phyloP scores from a whole-genome alignment of 2,888 invertebrate species.

The Trachelus iudaicus region DNA sequence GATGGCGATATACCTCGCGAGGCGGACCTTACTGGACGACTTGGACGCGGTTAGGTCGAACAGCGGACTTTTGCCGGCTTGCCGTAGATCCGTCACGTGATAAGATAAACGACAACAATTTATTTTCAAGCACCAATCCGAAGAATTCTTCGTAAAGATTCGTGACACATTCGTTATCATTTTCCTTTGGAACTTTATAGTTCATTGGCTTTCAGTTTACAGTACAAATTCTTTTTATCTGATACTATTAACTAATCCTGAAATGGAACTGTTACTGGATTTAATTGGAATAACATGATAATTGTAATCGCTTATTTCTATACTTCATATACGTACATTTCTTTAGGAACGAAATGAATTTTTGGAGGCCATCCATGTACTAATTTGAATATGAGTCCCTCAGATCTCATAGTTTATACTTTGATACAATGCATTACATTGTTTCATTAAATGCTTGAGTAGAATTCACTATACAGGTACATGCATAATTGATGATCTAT shows the following conservation, averaged over 20 bases:
- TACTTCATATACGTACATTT: no score
- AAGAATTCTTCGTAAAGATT: background rate
- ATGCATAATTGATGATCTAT: background rate
- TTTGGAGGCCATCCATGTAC: no score
- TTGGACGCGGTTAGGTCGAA: background rate
- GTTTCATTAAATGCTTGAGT: background rate
- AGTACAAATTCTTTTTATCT: background rate
- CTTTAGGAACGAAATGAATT: no score
- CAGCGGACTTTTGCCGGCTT: background rate
- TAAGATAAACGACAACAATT: background rate
- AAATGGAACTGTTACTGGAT: no score
- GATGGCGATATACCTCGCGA: no score
- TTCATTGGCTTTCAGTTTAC: background rate
- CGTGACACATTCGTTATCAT: background rate
- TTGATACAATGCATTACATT: no score
- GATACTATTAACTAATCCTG: no score
- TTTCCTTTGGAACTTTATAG: background rate
- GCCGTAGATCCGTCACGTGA: background rate
- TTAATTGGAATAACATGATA: no score
- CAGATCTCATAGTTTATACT: no score
- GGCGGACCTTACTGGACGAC: background rate
- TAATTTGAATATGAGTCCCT: no score
- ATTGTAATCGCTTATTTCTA: no score
- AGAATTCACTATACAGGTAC: background rate
- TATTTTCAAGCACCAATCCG: background rate